phyloP scores from a whole-genome alignment of 35 echinoderm and acorn worm genomes.

The Amphiura filiformis region DNA sequence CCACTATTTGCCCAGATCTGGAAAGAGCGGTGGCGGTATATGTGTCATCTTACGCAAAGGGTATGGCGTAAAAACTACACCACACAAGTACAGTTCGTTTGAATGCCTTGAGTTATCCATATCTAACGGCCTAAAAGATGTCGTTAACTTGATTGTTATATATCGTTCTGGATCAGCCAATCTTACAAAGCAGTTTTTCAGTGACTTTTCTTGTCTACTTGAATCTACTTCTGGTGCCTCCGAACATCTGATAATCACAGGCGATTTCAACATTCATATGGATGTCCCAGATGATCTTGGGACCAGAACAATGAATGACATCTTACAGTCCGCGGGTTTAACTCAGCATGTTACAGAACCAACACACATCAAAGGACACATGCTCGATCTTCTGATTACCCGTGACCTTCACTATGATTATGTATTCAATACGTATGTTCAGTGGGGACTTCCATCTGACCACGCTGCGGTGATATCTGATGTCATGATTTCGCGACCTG shows the following conservation, averaged over 20 bases:
- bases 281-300: background rate
- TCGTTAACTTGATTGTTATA: slow-evolving; percentile 8
- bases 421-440: background rate
- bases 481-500: background rate
- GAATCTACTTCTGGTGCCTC: background rate
- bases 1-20: background rate
- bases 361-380: background rate
- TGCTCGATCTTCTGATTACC: background rate
- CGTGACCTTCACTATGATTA: slow-evolving; percentile 1
- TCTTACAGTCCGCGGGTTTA: background rate
- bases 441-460: slow-evolving; percentile 6
- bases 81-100: slow-evolving; percentile 16
- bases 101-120: slow-evolving; percentile 23
- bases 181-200: background rate
- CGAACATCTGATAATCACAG: background rate
- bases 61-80: background rate
- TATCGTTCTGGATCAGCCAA: slow-evolving; percentile 9
- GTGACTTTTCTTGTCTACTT: background rate
- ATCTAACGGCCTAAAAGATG: background rate
- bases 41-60: slow-evolving; percentile 25
- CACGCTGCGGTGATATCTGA: background rate
- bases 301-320: slow-evolving; percentile 3
- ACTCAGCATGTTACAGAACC: slow-evolving; percentile 16
- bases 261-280: slow-evolving; percentile 1
- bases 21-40: slow-evolving; percentile 33